Base-by-base conservation (phyloP, 2,113 vertebrate genomes). In the Chascanopsetta lugubris region DNA sequence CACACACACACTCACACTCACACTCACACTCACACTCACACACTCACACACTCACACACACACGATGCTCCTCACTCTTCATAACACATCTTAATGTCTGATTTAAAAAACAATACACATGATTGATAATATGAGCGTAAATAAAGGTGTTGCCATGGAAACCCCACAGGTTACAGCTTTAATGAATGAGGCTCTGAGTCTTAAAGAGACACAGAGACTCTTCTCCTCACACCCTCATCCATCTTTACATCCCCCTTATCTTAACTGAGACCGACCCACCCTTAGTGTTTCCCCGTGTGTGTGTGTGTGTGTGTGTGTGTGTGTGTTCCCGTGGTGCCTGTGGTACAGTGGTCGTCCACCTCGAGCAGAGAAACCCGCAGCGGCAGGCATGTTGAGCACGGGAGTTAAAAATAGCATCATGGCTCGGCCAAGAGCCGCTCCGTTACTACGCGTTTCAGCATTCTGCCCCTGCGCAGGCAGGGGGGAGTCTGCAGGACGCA, bases 321-420 rank as follows among this genome's bases (percentile, higher is more conserved):
- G 56, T 62, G 57, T 74, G 57, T 51, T n/a, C n/a, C n/a, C n/a
- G n/a, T n/a, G n/a, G n/a, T 18, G 57, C 70, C 60, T 71, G 25
- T 27, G 43, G 29, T 83, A 69, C 71, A 77, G 83, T 81, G 74
- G 79, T 80, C 54, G 64, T 68, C 66, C 75, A 85, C 79, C 72
- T 84, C 77, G 79, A 72, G 77, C 68, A 79, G 79, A 87, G 65
- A 77, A 83, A 86, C 72, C 81, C 89, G 86, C 84, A 90, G 77
- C 88, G 87, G 84, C 88, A 83, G 85, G 64, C 90, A 91, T 90
- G 88, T 76, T 89, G 85, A 88, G 89, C 70, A 86, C 84, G 85
- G 38, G 81, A 75, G 82, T 88, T 95, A 91, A 93, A 96, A 95
- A 95, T 93, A 95, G 92, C 83, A 92, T 64, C 87, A 87, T 88